phyloP scores from a whole-genome alignment of 2,888 invertebrate genomes.

The Pecten maximus region DNA sequence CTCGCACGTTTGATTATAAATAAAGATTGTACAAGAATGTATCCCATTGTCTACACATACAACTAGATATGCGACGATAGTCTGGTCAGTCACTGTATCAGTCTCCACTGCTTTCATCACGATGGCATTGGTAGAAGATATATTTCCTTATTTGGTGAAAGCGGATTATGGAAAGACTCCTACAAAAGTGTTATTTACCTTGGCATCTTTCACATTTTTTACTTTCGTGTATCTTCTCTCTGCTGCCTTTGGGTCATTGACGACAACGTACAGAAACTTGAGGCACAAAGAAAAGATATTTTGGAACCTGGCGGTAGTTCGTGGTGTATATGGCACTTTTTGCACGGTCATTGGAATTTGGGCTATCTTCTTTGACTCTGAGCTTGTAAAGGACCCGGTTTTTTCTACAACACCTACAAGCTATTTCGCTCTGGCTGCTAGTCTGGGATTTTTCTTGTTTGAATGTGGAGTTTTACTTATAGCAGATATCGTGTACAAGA shows the following conservation, averaged over 20 bases:
- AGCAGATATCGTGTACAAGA: constrained; percentile 70
- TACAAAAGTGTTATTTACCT: constrained; percentile 61
- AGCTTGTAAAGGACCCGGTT: constrained; percentile 70
- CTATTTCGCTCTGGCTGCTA: constrained; percentile 68
- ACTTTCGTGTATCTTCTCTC: constrained; percentile 59
- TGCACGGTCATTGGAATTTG: constrained; percentile 67
- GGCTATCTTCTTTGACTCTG: constrained; percentile 70
- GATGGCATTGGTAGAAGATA: constrained; percentile 67
- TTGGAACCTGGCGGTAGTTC: constrained; percentile 75
- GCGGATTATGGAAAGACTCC: constrained; percentile 63
- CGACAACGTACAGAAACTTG: constrained; percentile 64
- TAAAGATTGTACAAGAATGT: not conserved
- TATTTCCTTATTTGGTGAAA: constrained; percentile 66
- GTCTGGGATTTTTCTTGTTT: constrained; percentile 77
- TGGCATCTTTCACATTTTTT: constrained; percentile 63
- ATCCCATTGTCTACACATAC: not conserved
- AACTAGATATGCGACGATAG: not conserved
- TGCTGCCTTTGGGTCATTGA: constrained; percentile 53
- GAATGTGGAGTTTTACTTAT: constrained; percentile 72
- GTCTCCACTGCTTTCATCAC: not conserved
- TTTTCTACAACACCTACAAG: constrained; percentile 72
- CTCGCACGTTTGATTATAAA: not conserved
- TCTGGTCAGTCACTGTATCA: not conserved
- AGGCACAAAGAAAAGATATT: constrained; percentile 74
- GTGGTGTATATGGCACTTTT: constrained; percentile 73